Conservation (phyloP, 2,888 invertebrate genomes). For the Formica aserva region DNA sequence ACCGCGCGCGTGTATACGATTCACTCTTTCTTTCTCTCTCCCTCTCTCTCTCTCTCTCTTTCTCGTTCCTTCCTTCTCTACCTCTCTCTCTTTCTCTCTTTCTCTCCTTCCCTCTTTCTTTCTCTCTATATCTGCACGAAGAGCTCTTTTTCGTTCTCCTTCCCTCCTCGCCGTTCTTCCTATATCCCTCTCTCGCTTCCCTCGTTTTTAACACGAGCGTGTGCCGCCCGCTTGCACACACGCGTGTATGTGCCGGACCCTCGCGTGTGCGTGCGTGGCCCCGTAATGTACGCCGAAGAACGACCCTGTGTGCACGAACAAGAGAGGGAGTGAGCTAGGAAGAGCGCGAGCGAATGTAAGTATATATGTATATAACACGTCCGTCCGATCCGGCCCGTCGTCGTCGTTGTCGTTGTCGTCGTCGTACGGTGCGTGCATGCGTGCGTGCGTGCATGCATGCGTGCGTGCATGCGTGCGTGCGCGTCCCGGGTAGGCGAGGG, state of each 20-base stretch:
- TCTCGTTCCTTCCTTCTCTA: constrained; percentile 36
- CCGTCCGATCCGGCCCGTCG: constrained; percentile 41
- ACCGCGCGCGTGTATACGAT: constrained; percentile 68
- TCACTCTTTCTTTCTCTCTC: constrained; percentile 53
- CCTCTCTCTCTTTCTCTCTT: constrained; percentile 54
- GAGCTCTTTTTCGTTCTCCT: constrained; percentile 60
- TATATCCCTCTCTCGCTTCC: constrained; percentile 66
- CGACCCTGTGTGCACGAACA: constrained; percentile 32
- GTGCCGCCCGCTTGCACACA: constrained; percentile 46
- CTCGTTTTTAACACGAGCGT: constrained; percentile 58
- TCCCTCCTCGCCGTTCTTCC: constrained; percentile 55
- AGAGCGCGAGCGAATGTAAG: not conserved
- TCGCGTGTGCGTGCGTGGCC: constrained; percentile 62
- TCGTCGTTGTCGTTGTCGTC: constrained; percentile 18
- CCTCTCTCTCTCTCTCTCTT: constrained; percentile 48
- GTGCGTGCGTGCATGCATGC: constrained; percentile 67
- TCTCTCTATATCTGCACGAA: constrained; percentile 62
- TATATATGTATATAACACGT: not conserved
- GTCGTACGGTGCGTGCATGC: constrained; percentile 62
- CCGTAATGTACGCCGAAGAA: constrained; percentile 54
- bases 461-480: constrained; percentile 67
- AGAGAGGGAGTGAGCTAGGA: constrained; percentile 7
- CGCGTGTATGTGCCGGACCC: constrained; percentile 46
- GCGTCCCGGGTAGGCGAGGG: constrained; percentile 82
- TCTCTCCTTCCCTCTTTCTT: constrained; percentile 57